phyloP scores from a whole-genome alignment of 2,888 invertebrate species.

The Cerceris rybyensis region DNA sequence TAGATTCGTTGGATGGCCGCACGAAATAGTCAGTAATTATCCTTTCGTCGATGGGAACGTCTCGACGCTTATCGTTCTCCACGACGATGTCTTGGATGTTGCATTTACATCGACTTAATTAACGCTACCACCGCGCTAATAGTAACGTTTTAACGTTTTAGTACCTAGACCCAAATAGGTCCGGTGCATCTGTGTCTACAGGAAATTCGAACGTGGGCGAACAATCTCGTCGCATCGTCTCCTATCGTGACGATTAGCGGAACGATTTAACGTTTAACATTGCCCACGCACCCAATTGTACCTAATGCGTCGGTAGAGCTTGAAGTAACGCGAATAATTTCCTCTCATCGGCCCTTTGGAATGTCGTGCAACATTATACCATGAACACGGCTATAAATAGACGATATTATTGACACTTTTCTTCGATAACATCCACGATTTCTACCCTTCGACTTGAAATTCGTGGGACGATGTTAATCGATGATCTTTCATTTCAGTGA shows the following conservation, averaged over 20 bases:
- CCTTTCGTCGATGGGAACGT: too few relatives aligned
- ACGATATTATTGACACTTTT: not conserved
- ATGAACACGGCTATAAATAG: slow-evolving; percentile 35
- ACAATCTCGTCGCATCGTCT: slow-evolving; percentile 69
- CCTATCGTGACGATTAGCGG: slow-evolving; percentile 68
- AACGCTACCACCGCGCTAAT: too few relatives aligned
- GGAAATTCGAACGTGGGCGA: slow-evolving; percentile 71
- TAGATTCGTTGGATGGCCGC: too few relatives aligned
- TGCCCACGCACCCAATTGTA: slow-evolving; percentile 73
- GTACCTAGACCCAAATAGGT: slow-evolving; percentile 19
- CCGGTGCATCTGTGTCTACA: slow-evolving; percentile 38
- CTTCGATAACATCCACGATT: not conserved
- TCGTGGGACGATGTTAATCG: too few relatives aligned
- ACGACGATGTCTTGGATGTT: too few relatives aligned
- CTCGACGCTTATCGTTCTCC: too few relatives aligned
- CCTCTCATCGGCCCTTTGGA: slow-evolving; percentile 48
- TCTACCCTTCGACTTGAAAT: not conserved
- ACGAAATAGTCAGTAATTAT: too few relatives aligned
- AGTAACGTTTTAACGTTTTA: slow-evolving; percentile 9
- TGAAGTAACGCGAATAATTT: slow-evolving; percentile 66
- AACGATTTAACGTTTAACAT: slow-evolving; percentile 74
- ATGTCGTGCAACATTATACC: slow-evolving; percentile 35
- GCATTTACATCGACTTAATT: too few relatives aligned
- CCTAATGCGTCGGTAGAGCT: slow-evolving; percentile 60
- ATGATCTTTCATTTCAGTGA: too few relatives aligned